Base-by-base conservation (phyloP, 2,113 vertebrate genomes). In the Dromiciops gliroides region DNA sequence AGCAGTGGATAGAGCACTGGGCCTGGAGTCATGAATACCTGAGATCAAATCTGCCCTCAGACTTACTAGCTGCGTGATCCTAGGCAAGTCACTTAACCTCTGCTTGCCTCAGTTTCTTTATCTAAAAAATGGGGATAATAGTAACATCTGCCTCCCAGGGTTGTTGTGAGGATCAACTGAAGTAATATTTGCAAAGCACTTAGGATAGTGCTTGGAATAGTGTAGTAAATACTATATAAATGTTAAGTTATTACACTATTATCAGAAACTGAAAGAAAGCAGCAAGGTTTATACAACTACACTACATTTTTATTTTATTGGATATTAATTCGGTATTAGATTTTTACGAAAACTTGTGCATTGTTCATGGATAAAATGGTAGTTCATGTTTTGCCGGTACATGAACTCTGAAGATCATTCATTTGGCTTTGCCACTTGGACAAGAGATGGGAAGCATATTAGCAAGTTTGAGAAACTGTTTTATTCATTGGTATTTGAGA, bases 291-390 rank as follows among this genome's bases (percentile, higher is more conserved):
- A 75, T 7, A 93, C 90, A 44, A 50, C 83, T 0, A 4, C 83
- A n/a, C n/a, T 25, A 10, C n/a, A 8, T 0, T 8, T 6, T 48
- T 50, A 23, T 89, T 93, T 94, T 95, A 53, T 90, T 49, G 94
- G 89, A 96, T 50, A 51, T 50, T 37, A 96, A 90, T 51, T n/a
- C 0, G 23, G 51, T 51, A 2, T 19, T 51, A 51, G 11, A 14
- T 67, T 95, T 93, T 89, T 44, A 91, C 92, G 91, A 92, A 91
- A 48, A 91, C 94, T 90, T 92, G 26, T 47, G 91, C 53, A 67
- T 83, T 89, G 95, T 25, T 88, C 52, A 53, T 25, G 25, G 52
- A 53, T 26, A 53, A 53, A 53, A 23, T 52, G 24, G 51, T 52
- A 52, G 52, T 53, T 53, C 3, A 25, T 53, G 25, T 25, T 53